A percentile compares a stretch with the other conserved stretches of the same genome.
These are phyloP conservation scores for Arothron firmamentum DNA, from an alignment of 2,113 vertebrate genomes.

Conservation along the genomic window DNA sequence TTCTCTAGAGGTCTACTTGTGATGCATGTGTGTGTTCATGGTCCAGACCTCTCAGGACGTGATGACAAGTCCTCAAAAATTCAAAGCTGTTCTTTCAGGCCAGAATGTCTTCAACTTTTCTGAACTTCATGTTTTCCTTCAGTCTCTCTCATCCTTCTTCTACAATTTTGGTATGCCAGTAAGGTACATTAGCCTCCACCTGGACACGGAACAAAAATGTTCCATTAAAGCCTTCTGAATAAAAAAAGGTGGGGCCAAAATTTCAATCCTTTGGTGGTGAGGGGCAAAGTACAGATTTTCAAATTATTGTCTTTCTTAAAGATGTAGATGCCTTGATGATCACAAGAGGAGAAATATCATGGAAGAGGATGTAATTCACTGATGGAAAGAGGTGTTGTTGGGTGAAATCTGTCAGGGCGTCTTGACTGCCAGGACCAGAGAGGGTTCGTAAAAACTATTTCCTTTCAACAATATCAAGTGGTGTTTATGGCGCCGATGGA, in stretches of 20 bases:
- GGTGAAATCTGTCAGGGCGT: neutral
- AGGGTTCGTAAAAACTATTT: neutral
- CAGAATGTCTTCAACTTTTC: slow-evolving; percentile 52
- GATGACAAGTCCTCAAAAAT: slow-evolving; percentile 65
- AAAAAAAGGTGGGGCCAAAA: too few species aligned
- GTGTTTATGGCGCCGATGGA: too few species aligned
- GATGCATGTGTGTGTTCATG: slow-evolving; percentile 21
- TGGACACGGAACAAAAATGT: neutral
- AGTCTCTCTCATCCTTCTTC: slow-evolving; percentile 10
- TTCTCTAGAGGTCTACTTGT: slow-evolving; percentile 56
- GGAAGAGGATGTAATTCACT: too few species aligned
- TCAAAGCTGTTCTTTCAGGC: slow-evolving; percentile 45
- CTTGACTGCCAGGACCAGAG: neutral
- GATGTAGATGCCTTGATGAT: too few species aligned
- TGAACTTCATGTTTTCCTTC: slow-evolving; percentile 35
- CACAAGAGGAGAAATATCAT: too few species aligned
- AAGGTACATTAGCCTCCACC: slow-evolving; percentile 5
- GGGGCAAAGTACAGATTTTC: too few species aligned
- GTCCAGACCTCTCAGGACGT: slow-evolving; percentile 57
- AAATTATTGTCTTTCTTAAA: too few species aligned
- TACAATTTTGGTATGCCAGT: slow-evolving; percentile 13
- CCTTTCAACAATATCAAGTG: neutral
- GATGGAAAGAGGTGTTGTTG: too few species aligned
- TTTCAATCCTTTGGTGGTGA: too few species aligned
- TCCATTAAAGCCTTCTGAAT: too few species aligned